Evolutionary conservation across 2,113 vertebrate genomes (phyloP).

Genomic region (Micronycteris hirsuta): DNA sequence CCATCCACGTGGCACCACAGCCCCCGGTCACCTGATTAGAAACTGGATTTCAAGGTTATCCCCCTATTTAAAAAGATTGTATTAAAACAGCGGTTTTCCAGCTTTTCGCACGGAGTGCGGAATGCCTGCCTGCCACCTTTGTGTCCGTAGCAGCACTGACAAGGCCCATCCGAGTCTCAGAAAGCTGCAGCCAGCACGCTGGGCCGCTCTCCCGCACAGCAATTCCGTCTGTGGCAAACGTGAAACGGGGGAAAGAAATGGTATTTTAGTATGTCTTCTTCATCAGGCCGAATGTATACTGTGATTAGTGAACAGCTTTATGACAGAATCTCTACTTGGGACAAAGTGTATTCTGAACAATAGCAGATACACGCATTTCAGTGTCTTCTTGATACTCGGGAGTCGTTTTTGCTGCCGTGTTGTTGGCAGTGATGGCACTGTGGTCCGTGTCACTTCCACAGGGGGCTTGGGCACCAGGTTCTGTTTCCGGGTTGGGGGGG

Average conservation of each 20-base stretch:
- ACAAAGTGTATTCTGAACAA: not conserved
- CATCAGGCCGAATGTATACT: not conserved
- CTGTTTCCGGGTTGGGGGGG: too few species aligned
- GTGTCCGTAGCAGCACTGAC: too few species aligned
- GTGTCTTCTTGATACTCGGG: not conserved
- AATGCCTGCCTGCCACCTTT: too few species aligned
- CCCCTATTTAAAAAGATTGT: not conserved
- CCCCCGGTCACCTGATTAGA: not conserved
- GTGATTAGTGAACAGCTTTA: not conserved
- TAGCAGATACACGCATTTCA: not conserved
- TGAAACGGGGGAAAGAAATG: not conserved
- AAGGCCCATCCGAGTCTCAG: too few species aligned
- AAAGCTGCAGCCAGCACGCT: too few species aligned
- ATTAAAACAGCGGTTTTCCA: not conserved
- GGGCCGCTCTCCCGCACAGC: too few species aligned
- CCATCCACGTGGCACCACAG: fast-evolving
- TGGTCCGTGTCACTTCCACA: not conserved
- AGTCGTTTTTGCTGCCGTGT: not conserved
- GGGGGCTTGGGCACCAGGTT: fast-evolving
- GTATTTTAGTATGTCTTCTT: not conserved
- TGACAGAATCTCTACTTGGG: not conserved
- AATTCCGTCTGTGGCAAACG: not conserved
- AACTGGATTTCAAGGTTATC: not conserved
- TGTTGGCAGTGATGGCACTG: not conserved
- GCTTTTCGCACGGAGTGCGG: too few species aligned